A percentile compares a stretch with the other conserved stretches of the same genome.
These are phyloP conservation scores for Candidula unifasciata DNA, from an alignment of 2,888 invertebrate genomes.

Conservation along the genomic window DNA sequence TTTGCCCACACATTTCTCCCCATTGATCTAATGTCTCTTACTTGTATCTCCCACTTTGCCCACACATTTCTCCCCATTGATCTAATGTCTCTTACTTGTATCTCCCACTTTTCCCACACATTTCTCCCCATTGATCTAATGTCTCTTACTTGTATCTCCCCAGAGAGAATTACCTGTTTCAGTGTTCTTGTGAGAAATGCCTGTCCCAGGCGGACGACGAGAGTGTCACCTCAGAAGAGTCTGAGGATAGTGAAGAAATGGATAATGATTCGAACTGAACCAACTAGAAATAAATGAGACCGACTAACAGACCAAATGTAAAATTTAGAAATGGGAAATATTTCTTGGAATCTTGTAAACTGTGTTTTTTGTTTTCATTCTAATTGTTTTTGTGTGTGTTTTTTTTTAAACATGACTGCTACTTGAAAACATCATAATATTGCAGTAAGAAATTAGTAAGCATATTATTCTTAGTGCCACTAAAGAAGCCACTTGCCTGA, in stretches of 20 bases:
- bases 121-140: not conserved
- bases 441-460: no score
- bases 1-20: no score
- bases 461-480: no score
- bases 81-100: no score
- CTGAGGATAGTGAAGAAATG: constrained; percentile 78
- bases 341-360: not conserved
- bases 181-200: constrained; percentile 89
- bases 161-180: constrained; percentile 79
- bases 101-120: no score
- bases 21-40: no score
- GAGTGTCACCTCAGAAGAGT: constrained; percentile 89
- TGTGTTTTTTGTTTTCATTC: not conserved
- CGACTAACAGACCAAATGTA: not conserved
- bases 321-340: not conserved
- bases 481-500: no score
- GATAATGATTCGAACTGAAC: constrained; percentile 41
- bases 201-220: constrained; percentile 85
- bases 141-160: constrained; percentile 23
- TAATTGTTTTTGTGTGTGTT: no score
- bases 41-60: no score
- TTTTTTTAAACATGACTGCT: not conserved
- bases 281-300: not conserved
- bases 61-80: no score
- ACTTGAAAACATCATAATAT: no score